Base-by-base conservation (phyloP, 2,888 invertebrate genomes). In the Oxystoma pomonae region DNA sequence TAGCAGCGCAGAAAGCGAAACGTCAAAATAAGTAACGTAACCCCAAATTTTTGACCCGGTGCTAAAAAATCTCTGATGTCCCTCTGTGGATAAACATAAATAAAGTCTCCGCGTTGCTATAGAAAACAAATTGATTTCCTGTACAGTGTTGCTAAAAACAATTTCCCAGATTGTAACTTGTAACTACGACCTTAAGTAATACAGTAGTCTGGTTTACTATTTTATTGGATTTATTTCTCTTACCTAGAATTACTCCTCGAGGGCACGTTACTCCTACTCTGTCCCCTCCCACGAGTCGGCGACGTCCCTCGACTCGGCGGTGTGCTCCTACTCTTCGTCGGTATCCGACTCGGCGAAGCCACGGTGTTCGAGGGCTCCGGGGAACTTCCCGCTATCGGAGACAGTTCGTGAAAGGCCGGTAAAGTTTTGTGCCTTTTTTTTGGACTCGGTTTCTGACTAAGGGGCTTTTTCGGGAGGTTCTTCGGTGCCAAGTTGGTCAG, bases 341-440 rank as follows among this genome's bases (percentile, higher is more conserved):
- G 77, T 64, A 77, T 78, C 64, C 74, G 72, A 35, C 76, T 75
- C 9, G 79, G 78, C 76, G 80, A 79, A 77, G 79, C 78, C 76
- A 75, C 71, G 20, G 74, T 72, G 72, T 78, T 74, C 68, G 73
- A 75, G 69, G 76, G 74, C 68, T 80, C 80, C 51, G 80, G 80
- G n/a, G 78, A 78, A 71, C 80, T 80, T 49, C 80, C 79, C 67
- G 60, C 35, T 62, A 79, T 79, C 22, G 80, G 80, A 20, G 79
- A 79, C 20, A 79, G 69, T 62, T 76, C 73, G 62, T 76, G 74
- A 66, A 78, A 77, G 3, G 77, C 76, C 1, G 73, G 68, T 12
- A 70, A 65, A 57, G 71, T 73, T 51, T 61, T 67, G 57, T 64
- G 65, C 9, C 57, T 66, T 51, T 68, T 70, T 49, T 71, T 71